Evolutionary conservation across 2,888 invertebrate genomes (phyloP).

Genomic region (Drosophila tanythrix): DNA sequence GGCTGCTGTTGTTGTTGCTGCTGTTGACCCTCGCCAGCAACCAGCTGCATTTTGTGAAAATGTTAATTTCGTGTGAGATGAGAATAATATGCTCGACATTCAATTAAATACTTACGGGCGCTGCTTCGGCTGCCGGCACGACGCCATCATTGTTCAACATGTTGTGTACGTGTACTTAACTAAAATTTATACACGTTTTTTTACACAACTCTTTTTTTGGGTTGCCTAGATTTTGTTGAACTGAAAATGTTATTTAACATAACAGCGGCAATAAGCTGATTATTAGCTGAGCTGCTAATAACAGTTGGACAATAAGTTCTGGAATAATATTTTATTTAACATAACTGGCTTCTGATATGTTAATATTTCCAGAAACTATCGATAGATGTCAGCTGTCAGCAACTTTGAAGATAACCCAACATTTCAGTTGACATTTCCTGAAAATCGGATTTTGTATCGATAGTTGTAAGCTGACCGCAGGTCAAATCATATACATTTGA

Average conservation of each 20-base stretch:
- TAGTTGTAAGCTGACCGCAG: not conserved
- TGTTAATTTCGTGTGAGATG: not conserved
- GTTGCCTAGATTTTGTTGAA: constrained; percentile 42
- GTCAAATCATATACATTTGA: not conserved
- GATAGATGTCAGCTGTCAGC: constrained; percentile 15
- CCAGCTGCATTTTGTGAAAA: constrained; percentile 31
- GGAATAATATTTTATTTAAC: constrained; percentile 6
- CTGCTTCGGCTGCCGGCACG: constrained; percentile 44
- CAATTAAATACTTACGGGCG: constrained; percentile 40
- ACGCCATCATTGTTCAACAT: constrained; percentile 68
- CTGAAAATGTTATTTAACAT: constrained; percentile 49
- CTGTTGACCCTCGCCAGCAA: constrained; percentile 52
- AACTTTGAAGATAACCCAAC: not conserved
- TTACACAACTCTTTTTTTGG: constrained; percentile 50
- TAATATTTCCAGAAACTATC: not conserved
- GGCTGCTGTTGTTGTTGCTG: constrained; percentile 85
- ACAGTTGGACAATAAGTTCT: constrained; percentile 6
- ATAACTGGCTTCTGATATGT: constrained; percentile 1
- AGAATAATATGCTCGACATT: not conserved
- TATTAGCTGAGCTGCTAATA: constrained; percentile 12
- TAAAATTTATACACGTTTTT: constrained; percentile 59
- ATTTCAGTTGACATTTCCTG: too few relatives aligned
- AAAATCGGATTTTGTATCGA: too few relatives aligned
- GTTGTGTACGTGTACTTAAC: constrained; percentile 51
- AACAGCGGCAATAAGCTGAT: constrained; percentile 8